Conservation (phyloP, 2,888 invertebrate species). For the Cyclophora albipunctata region DNA sequence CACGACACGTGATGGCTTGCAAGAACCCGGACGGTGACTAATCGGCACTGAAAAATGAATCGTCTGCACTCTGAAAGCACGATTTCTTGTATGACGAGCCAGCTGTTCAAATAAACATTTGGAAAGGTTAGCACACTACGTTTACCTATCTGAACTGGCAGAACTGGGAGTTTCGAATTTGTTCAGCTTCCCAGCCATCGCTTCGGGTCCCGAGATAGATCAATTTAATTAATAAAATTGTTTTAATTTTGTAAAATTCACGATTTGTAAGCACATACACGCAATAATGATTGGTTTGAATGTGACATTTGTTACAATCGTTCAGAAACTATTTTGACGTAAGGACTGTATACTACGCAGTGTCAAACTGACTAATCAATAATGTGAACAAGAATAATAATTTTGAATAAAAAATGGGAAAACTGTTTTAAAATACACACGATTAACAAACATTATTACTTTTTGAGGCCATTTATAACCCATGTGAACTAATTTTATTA, state of each 20-base stretch:
- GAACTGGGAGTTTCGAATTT: slow-evolving; percentile 91
- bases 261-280: slow-evolving; percentile 38
- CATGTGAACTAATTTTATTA: too few species aligned
- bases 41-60: slow-evolving; percentile 32
- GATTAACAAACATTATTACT: too few species aligned
- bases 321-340: slow-evolving; percentile 24
- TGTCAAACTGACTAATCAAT: too few species aligned
- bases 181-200: slow-evolving; percentile 72
- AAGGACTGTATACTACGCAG: too few species aligned
- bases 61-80: slow-evolving; percentile 25
- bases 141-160: slow-evolving; percentile 93
- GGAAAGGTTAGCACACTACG: slow-evolving; percentile 47
- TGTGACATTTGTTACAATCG: slow-evolving; percentile 10
- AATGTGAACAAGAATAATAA: too few species aligned
- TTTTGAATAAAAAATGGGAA: too few species aligned
- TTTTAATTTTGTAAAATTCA: slow-evolving; percentile 28
- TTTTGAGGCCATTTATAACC: too few species aligned
- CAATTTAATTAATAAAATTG: slow-evolving; percentile 24
- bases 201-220: slow-evolving; percentile 31
- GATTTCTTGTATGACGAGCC: slow-evolving; percentile 52
- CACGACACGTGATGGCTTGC: slow-evolving; percentile 40
- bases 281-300: slow-evolving; percentile 26
- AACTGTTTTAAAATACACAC: too few species aligned
- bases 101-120: slow-evolving; percentile 69
- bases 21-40: slow-evolving; percentile 37